Percentiles rank a stretch among this genome's conserved stretches.
These are phyloP conservation scores for Meloidogyne exigua DNA, from an alignment of 1,140 invertebrate genomes.

Conservation along the genomic window DNA sequence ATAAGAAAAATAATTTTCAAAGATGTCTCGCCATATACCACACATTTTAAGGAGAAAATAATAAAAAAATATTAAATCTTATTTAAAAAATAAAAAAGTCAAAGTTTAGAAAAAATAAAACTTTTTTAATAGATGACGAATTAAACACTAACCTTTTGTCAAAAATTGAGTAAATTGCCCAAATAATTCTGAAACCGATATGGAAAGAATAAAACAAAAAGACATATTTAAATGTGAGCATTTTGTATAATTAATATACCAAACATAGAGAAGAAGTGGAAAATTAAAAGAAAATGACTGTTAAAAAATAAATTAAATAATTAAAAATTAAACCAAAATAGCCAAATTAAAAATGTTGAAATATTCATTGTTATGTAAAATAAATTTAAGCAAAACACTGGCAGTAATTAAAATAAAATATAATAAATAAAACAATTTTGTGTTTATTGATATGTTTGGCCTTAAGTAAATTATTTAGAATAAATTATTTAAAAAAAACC, in stretches of 20 bases:
- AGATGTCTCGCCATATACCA: no score
- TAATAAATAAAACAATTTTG: slow-evolving; percentile 11
- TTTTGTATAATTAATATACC: slow-evolving; percentile 8
- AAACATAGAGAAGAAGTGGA: slow-evolving; percentile 18
- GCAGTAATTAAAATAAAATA: slow-evolving; percentile 12
- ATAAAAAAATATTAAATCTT: no score
- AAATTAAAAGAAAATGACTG: slow-evolving; percentile 7
- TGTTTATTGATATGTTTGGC: background rate
- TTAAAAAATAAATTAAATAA: background rate
- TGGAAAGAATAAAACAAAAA: slow-evolving; percentile 12
- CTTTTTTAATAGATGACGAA: no score
- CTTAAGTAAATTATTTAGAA: background rate
- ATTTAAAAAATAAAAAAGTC: no score
- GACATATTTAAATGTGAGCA: slow-evolving; percentile 12
- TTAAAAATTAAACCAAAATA: background rate
- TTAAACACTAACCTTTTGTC: background rate
- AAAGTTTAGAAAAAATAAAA: no score
- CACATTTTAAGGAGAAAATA: no score
- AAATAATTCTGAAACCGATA: slow-evolving; percentile 20
- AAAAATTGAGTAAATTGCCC: background rate
- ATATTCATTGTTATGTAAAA: background rate
- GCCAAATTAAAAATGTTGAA: background rate
- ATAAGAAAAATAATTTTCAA: background rate
- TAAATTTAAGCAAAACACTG: background rate
- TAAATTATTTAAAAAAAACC: background rate